Evolutionary conservation across 2,797 vertebrate species (phyloP), one percentile per base, ranked within the genome.

Genomic region (Chelon auratus): DNA sequence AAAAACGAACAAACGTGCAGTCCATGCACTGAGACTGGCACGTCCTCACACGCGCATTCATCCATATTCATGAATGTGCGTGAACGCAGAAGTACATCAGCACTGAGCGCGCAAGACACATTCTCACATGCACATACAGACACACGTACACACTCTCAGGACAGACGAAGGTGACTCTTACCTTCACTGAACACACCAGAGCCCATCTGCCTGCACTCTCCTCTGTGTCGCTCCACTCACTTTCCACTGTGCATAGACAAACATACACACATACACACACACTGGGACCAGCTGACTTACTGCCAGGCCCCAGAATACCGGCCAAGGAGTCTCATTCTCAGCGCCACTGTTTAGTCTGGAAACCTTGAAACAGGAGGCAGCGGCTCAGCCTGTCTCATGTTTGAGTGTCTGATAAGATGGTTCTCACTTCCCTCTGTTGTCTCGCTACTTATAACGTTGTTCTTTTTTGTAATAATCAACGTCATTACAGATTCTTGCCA

Each of bases 111-210:
- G 48, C 65, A 8, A 37, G 47, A 72, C 72, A 59, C 63, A 50
- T 33, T 45, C 48, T 47, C 57, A 66, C 47, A 53, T 18, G 65
- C 37, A n/a, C 62, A 17, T 10, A 61, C 33, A 52, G 20, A 39
- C 60, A 62, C 54, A 59, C 54, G 15, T n/a, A 50, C 75, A 68
- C 82, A 82, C 70, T 77, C 72, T 68, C 78, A 78, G 87, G 84
- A 89, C 91, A 86, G 83, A 87, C 75, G 85, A 93, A 93, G 91
- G 93, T 94, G 93, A 92, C 91, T 91, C 87, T 89, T 82, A 81
- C 82, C 87, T 91, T 89, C 89, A 87, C 71, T 84, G 84, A 87
- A 83, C 87, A 87, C 83, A 87, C 86, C 66, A 79, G 72, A 89
- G 81, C 83, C 83, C 86, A 90, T 90, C 86, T 93, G 87, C 85